Base-by-base conservation (phyloP, 2,888 invertebrate species). In the Eupsilia transversa region DNA sequence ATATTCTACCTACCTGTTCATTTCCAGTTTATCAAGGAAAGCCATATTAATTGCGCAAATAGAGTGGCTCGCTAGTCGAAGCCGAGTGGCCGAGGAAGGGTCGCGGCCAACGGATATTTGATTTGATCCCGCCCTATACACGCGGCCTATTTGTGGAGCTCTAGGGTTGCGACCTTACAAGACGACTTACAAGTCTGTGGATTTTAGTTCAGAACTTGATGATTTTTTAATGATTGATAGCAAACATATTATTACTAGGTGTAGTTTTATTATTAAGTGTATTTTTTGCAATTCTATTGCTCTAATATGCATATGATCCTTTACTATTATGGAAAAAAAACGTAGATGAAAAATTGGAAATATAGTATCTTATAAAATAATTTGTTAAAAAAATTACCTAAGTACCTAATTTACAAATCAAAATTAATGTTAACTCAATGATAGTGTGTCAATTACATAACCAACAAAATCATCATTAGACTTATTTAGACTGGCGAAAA, bases 101-200 rank as follows among this genome's bases (percentile, higher is more conserved):
- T 78, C 81, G 78, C 61, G 77, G 79, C 78, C 73, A 64, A 68
- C 81, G 86, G 85, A 87, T 86, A 87, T 89, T 87, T 87, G 85
- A 87, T 88, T 86, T 85, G 80, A 83, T 83, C 82, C 74, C 74
- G 46, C 68, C 78, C 79, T 83, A 49, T 69, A 80, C 74, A 77
- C 63, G 76, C 57, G 49, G 74, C 64, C 70, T 86, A 74, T 79
- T 84, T 82, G 71, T 79, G 59, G 54, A 69, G 35, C 35, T 30
- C 54, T 75, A 82, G 84, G 75, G 75, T n/a, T 79, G 72, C n/a
- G n/a, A n/a, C n/a, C n/a, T n/a, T n/a, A n/a, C 68, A 60, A 49
- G 54, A 57, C 35, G 10, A 30, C 27, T 41, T 69, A 54, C 9
- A 33, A 1, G 4, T 46, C 27, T 41, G 14, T 12, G 2, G 30